These are phyloP conservation scores for Crotalus tigris DNA, from an alignment of 2,113 vertebrate genomes.

Conservation along the genomic window DNA sequence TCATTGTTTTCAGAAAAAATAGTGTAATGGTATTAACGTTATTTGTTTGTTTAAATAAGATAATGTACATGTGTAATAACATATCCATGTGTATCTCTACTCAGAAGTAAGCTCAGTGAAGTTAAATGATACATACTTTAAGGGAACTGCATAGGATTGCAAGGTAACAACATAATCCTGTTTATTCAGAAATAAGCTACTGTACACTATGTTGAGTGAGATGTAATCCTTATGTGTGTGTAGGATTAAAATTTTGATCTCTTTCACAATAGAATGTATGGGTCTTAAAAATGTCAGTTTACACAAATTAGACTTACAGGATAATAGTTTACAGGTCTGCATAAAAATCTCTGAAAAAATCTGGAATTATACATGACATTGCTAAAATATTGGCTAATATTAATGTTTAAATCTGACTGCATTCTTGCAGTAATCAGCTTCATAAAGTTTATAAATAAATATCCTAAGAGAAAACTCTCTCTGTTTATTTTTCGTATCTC, in stretches of 20 bases:
- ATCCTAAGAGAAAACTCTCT: slow-evolving; percentile 26
- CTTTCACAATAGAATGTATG: not conserved
- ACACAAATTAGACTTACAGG: not conserved
- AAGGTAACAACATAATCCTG: not conserved
- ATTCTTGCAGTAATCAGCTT: slow-evolving; percentile 23
- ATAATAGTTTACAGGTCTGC: slow-evolving; percentile 9
- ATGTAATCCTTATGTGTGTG: not conserved
- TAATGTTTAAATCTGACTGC: slow-evolving; percentile 4
- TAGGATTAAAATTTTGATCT: not conserved
- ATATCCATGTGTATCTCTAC: not conserved
- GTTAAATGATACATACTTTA: not conserved
- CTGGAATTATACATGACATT: not conserved
- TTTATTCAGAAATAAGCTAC: not conserved
- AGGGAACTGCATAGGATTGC: not conserved
- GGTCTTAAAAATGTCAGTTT: not conserved
- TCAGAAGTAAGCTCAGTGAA: not conserved
- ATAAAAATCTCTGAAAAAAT: slow-evolving; percentile 42
- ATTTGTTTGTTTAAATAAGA: not conserved
- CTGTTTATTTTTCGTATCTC: slow-evolving; percentile 59
- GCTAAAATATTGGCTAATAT: slow-evolving; percentile 33
- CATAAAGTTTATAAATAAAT: slow-evolving; percentile 50
- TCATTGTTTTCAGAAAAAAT: not conserved
- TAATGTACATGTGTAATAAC: not conserved
- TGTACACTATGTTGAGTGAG: not conserved
- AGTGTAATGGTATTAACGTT: not conserved